Evolutionary conservation across 2,113 vertebrate genomes (phyloP).

Genomic region (Dolichotis patagonum): DNA sequence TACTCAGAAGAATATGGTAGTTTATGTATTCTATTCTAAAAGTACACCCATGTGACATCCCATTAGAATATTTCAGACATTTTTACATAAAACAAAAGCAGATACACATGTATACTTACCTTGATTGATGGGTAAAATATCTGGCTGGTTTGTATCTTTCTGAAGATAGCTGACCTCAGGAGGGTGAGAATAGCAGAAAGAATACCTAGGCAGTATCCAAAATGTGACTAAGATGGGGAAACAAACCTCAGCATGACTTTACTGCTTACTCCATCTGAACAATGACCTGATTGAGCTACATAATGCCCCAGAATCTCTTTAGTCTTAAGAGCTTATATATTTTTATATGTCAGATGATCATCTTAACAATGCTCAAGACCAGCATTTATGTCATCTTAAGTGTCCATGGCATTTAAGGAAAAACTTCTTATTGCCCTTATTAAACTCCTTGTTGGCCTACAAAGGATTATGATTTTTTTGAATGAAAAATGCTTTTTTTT

Average conservation of each 20-base stretch:
- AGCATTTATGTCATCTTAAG: neutral
- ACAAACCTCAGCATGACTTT: neutral
- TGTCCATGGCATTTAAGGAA: neutral
- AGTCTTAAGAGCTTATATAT: neutral
- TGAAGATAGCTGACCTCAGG: neutral
- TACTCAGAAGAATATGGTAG: neutral
- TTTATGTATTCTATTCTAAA: neutral
- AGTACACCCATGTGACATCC: neutral
- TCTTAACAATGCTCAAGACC: neutral
- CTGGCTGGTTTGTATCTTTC: neutral
- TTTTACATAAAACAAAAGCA: constrained; percentile 15
- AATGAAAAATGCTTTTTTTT: neutral
- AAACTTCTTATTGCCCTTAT: neutral
- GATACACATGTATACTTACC: neutral
- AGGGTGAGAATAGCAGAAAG: neutral
- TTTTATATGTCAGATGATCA: neutral
- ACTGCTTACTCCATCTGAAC: neutral
- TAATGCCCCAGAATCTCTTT: neutral
- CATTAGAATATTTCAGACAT: neutral
- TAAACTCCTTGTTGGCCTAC: neutral
- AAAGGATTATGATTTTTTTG: constrained; percentile 18
- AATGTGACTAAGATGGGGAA: neutral
- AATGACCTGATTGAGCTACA: neutral
- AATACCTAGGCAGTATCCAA: neutral
- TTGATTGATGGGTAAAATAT: neutral